Percentiles rank a stretch among this genome's conserved stretches.
These are phyloP conservation scores for Petrocephalus zakoni DNA, from an alignment of 2,113 vertebrate species.

Conservation along the genomic window DNA sequence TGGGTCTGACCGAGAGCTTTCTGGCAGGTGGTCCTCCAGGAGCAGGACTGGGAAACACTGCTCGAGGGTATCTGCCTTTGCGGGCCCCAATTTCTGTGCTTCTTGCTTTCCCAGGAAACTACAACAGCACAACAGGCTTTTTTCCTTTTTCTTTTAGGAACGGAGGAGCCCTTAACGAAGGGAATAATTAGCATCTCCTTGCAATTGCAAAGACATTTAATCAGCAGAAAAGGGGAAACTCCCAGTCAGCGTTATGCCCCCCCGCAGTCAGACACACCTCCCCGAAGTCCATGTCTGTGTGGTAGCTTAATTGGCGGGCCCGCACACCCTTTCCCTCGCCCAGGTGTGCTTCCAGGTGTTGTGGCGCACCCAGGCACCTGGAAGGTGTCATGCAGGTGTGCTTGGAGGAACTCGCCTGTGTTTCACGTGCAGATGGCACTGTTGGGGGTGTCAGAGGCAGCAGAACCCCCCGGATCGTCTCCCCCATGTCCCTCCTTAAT, in stretches of 20 bases:
- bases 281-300: constrained; percentile 58
- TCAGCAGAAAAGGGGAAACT: constrained; percentile 10
- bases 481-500: constrained; percentile 35
- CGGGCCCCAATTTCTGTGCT: too few species aligned
- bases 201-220: too few species aligned
- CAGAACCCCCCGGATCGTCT: constrained; percentile 40
- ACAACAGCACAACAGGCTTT: too few species aligned
- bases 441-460: constrained; percentile 45
- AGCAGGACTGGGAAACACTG: too few species aligned
- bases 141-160: too few species aligned
- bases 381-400: constrained; percentile 63
- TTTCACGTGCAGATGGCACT: constrained; percentile 61
- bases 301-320: constrained; percentile 64
- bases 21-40: too few species aligned
- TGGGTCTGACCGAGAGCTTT: too few species aligned
- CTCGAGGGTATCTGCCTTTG: too few species aligned
- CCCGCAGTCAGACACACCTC: constrained; percentile 39
- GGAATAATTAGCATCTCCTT: too few species aligned
- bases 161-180: too few species aligned
- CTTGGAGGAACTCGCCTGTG: constrained; percentile 50
- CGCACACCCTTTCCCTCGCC: constrained; percentile 59
- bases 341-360: constrained; percentile 56
- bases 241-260: too few species aligned
- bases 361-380: constrained; percentile 52
- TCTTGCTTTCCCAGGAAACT: too few species aligned